These are phyloP conservation scores for Prietella phreatophila DNA, from an alignment of 2,113 vertebrate genomes.

Conservation along the genomic window DNA sequence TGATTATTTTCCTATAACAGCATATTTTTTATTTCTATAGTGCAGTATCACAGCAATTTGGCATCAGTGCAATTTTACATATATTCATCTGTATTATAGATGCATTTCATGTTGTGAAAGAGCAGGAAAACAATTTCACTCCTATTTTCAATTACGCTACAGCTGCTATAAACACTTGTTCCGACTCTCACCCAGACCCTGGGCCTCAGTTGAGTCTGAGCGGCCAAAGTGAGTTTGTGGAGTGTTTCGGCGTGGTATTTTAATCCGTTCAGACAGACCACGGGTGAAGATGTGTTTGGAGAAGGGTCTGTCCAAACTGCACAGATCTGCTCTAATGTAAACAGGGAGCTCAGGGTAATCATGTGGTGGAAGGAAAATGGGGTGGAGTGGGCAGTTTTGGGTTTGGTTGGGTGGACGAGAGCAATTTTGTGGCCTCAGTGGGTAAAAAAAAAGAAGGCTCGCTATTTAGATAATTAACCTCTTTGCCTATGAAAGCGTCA, in stretches of 20 bases:
- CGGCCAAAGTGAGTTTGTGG: slow-evolving; percentile 33
- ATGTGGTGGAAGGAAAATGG: slow-evolving; percentile 15
- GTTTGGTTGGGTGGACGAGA: slow-evolving; percentile 31
- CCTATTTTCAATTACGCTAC: not conserved
- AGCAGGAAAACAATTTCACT: not conserved
- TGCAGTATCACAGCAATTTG: not conserved
- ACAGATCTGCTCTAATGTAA: slow-evolving; percentile 50
- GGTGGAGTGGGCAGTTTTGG: slow-evolving; percentile 36
- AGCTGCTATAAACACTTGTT: not conserved
- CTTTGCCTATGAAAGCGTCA: slow-evolving; percentile 23
- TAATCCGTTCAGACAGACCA: slow-evolving; percentile 52
- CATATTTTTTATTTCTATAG: not conserved
- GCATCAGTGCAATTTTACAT: not conserved
- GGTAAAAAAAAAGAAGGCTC: slow-evolving; percentile 22
- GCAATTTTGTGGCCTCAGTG: slow-evolving; percentile 33
- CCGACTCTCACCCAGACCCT: not conserved
- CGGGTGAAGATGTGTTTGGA: slow-evolving; percentile 47
- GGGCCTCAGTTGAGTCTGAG: slow-evolving; percentile 21
- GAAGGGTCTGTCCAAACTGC: slow-evolving; percentile 40
- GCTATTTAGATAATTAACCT: slow-evolving; percentile 50
- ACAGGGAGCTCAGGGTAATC: slow-evolving; percentile 35
- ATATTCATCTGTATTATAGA: not conserved
- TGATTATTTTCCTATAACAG: not conserved
- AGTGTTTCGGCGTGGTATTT: slow-evolving; percentile 54
- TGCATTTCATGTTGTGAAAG: no score